A percentile compares a stretch with the other conserved stretches of the same genome.
These are phyloP conservation scores for Melanogrammus aeglefinus DNA, from an alignment of 2,797 vertebrate species.

Conservation along the genomic window DNA sequence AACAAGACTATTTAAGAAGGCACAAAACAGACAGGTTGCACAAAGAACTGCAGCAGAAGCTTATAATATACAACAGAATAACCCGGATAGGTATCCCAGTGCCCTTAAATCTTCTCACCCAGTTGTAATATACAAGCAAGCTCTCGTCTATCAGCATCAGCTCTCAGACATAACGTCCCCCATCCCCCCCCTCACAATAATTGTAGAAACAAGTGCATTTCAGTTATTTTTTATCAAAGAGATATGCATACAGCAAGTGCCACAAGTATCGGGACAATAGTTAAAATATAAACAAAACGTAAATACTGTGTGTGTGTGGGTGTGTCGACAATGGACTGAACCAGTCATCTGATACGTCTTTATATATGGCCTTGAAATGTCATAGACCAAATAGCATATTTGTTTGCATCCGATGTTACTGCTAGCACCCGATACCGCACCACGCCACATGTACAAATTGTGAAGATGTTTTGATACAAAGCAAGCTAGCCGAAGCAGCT, in stretches of 20 bases:
- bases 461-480: not conserved
- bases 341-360: not conserved
- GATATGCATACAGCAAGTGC: constrained; percentile 21
- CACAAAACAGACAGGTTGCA: constrained; percentile 77
- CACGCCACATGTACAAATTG: constrained; percentile 2
- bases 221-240: constrained; percentile 30
- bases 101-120: constrained; percentile 44
- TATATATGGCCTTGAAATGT: not conserved
- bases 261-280: constrained; percentile 25
- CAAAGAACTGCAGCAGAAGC: constrained; percentile 75
- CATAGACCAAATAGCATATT: not conserved
- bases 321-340: not conserved
- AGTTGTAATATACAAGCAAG: constrained; percentile 59
- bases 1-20: constrained; percentile 78
- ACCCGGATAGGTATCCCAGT: constrained; percentile 58
- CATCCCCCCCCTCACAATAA: constrained; percentile 39
- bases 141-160: constrained; percentile 63
- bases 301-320: not conserved
- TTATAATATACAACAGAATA: constrained; percentile 73
- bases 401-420: constrained; percentile 1
- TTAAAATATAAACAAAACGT: not conserved
- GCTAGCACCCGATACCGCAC: not conserved
- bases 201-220: constrained; percentile 61
- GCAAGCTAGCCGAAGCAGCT: constrained; percentile 4
- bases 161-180: constrained; percentile 48